Evolutionary conservation across 2,888 invertebrate genomes (phyloP), one percentile per base, ranked within the genome.

Genomic region (Thymelicus sylvestris): DNA sequence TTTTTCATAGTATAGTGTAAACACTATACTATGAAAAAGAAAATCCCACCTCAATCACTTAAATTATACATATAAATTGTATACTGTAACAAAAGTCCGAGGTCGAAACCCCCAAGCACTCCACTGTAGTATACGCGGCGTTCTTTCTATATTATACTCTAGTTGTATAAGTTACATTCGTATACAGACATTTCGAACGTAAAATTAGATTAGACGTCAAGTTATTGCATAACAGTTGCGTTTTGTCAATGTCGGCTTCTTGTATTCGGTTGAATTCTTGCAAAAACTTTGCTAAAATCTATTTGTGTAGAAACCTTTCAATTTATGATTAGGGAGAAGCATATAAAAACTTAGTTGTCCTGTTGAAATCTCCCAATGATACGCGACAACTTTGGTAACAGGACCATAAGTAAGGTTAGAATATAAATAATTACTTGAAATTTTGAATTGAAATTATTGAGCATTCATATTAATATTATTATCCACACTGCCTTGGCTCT

Each of bases 131-230:
- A 62, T 63, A 62, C 38, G 41, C 63, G 48, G 24, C 63, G 63
- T 63, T 31, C 31, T 6, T 48, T 48, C 48, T 63, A 48, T 47
- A 63, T 19, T 47, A 63, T 19, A 47, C 13, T 24, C 13, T 59
- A 59, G 39, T 31, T 31, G 31, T 13, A 10, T 47, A 62, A 47
- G 44, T 47, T 62, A 62, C 24, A 47, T 0, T 12, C 39, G 60
- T 60, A 38, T 15, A 39, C 60, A 39, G 4, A 38, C 44, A 52
- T 15, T 38, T 52, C 52, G 39, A 12, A 55, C 15, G 7, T 19
- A 15, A 48, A 13, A 63, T 64, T 64, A 52, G 39, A 64, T 52
- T 64, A 52, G 50, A 39, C 1, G 15, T 38, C n/a, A 50, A 63
- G 7, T 52, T 39, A 44, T 12, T 12, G 19, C 15, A 50, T 63